These are phyloP conservation scores for Drosophila recens DNA, from an alignment of 2,888 invertebrate species.

Conservation along the genomic window DNA sequence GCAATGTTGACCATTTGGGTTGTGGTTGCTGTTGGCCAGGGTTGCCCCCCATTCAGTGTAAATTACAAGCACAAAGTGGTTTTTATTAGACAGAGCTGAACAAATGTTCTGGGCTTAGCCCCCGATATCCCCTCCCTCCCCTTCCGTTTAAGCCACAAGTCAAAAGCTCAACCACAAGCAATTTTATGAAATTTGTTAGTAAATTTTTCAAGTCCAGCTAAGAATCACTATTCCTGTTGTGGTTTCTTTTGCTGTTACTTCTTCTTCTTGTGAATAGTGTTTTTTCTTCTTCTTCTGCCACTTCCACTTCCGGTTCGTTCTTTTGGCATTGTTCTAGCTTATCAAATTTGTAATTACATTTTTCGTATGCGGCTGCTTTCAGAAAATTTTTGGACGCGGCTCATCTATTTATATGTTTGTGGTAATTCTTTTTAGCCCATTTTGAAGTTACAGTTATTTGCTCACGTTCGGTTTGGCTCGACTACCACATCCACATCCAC, in stretches of 20 bases:
- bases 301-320: neutral
- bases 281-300: neutral
- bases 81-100: slow-evolving; percentile 40
- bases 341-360: slow-evolving; percentile 77
- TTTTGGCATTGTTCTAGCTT: slow-evolving; percentile 45
- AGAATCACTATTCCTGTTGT: slow-evolving; percentile 64
- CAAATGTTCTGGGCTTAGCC: slow-evolving; percentile 19
- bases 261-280: neutral
- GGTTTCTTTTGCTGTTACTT: slow-evolving; percentile 35
- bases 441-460: slow-evolving; percentile 48
- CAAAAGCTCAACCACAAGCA: slow-evolving; percentile 76
- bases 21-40: slow-evolving; percentile 53
- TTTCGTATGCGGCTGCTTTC: slow-evolving; percentile 42
- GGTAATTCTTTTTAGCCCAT: slow-evolving; percentile 41
- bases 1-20: slow-evolving; percentile 79
- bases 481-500: slow-evolving; percentile 6
- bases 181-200: slow-evolving; percentile 72
- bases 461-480: slow-evolving; percentile 49
- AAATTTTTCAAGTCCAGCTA: slow-evolving; percentile 37
- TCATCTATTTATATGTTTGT: slow-evolving; percentile 57
- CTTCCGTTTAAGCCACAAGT: slow-evolving; percentile 57
- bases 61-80: slow-evolving; percentile 74
- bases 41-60: slow-evolving; percentile 45
- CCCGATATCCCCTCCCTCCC: neutral
- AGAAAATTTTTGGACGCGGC: slow-evolving; percentile 47